Evolutionary conservation across 2,888 invertebrate genomes (phyloP), one percentile per base, ranked within the genome.

Genomic region (Acanthococcus lagerstroemiae): DNA sequence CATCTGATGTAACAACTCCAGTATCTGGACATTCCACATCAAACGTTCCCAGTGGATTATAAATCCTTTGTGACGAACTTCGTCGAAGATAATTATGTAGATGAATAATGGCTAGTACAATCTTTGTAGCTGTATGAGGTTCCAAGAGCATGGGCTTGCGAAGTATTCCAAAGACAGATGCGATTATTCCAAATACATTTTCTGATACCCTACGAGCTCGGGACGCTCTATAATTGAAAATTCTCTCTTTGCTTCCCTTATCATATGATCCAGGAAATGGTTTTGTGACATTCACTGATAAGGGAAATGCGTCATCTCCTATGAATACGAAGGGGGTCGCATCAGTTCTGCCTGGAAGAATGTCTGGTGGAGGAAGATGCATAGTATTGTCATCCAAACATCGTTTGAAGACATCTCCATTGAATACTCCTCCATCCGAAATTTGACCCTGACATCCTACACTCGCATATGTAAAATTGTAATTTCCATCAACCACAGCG

Each of bases 281-380:
- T 54, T 67, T 69, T 60, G 68, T 69, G 21, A 71, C 66, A 58
- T 70, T 65, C 44, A 57, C 63, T 22, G 52, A 58, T 22, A 71
- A 65, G 37, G 71, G 63, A 68, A 73, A 72, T 44, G 72, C 71
- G 54, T 70, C 70, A 67, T 72, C 72, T 54, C 67, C 71, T 24
- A 71, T 7, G 50, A 72, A 67, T 30, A 72, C 69, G 52, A 70
- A 72, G 37, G 66, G 58, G 26, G 58, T 54, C 12, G 21, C 12
- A 24, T 45, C 55, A 19, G 21, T 4, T 5, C 55, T 21, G 3
- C 44, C 57, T 17, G 44, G 44, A 26, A 67, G 19, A 24, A 55
- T 19, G 50, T 50, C 22, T 5, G 52, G 26, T 46, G 26, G n/a
- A 50, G 58, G 68, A 19, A 67, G 55, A 66, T 54, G 57, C 30